Evolutionary conservation across 2,113 vertebrate genomes (phyloP), one percentile per base, ranked within the genome.

Genomic region (Pelecanoides urinatrix): DNA sequence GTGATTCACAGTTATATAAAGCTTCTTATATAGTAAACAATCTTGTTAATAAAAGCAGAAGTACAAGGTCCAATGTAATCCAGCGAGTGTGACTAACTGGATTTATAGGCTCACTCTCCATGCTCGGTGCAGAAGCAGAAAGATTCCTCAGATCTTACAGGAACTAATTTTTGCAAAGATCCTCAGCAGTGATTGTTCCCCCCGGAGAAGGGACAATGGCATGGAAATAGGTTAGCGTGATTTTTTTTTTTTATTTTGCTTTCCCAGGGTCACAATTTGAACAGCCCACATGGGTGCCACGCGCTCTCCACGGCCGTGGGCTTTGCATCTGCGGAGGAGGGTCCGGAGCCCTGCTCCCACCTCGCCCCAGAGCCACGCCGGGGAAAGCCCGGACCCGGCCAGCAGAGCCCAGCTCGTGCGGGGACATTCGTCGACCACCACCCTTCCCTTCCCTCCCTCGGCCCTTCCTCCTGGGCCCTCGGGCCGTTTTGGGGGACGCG

Each of bases 1-100:
- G 11, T 65, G 83, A 78, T 75, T 94, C 94, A 81, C 91, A 34
- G 92, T 94, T 96, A 94, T 27, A 81, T 94, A 95, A 96, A 95
- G 95, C 86, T 89, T 47, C 94, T 96, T 94, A 93, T 77, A 89
- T 77, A 73, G 94, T 81, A 96, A 97, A 95, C 96, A 93, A 94
- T 95, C 77, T 16, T 78, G 92, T 96, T 96, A 96, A 95, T 95
- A 95, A 94, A 91, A 85, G 92, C 95, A 75, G 40, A 67, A 92
- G 96, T 77, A 47, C 88, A 88, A 93, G 92, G 96, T 84, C 79
- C 86, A 18, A 42, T 94, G 96, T 96, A 96, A 97, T 95, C 94
- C 91, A 65, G 88, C 0, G 6, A 36, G 82, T 92, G 96, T 91
- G 92, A 95, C 95, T 97, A 95, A 96, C 88, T 74, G 94, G 92